phyloP scores from a whole-genome alignment of 1,140 invertebrate species.

The Drosophila serrata region DNA sequence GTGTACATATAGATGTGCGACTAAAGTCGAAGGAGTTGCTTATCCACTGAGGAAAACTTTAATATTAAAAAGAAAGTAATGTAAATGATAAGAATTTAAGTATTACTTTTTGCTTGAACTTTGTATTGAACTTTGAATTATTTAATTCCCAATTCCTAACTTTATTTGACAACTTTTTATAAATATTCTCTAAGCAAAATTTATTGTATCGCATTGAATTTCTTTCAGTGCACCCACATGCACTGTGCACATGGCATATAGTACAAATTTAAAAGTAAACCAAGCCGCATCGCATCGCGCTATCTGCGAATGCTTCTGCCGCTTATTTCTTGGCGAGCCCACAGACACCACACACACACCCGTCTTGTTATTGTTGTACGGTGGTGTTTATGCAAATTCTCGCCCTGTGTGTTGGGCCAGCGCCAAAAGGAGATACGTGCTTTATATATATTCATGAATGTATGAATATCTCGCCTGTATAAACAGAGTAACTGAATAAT shows the following conservation, averaged over 20 bases:
- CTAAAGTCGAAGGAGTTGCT: slow-evolving; percentile 2
- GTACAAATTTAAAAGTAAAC: slow-evolving; percentile 81
- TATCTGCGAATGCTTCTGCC: slow-evolving; percentile 69
- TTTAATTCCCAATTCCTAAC: neutral
- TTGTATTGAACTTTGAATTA: too few species aligned
- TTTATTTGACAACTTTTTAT: neutral
- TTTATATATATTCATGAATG: slow-evolving; percentile 80
- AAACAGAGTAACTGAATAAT: slow-evolving; percentile 83
- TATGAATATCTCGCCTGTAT: slow-evolving; percentile 79
- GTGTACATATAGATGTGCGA: slow-evolving; percentile 29
- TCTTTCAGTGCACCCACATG: slow-evolving; percentile 19
- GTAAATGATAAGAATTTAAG: too few species aligned
- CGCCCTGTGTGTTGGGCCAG: slow-evolving; percentile 69
- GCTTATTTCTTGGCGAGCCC: slow-evolving; percentile 27
- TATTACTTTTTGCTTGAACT: too few species aligned
- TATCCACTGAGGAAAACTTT: slow-evolving; percentile 7
- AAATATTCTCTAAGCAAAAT: neutral
- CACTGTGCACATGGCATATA: slow-evolving; percentile 43
- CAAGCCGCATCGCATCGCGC: slow-evolving; percentile 69
- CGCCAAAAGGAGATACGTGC: slow-evolving; percentile 78
- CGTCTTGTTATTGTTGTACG: slow-evolving; percentile 55
- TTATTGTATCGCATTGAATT: too few species aligned
- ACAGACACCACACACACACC: slow-evolving; percentile 16
- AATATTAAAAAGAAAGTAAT: too few species aligned
- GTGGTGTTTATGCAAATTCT: slow-evolving; percentile 79